These are phyloP conservation scores for Psix sp. DNA, from an alignment of 1,140 invertebrate species.

Conservation along the genomic window DNA sequence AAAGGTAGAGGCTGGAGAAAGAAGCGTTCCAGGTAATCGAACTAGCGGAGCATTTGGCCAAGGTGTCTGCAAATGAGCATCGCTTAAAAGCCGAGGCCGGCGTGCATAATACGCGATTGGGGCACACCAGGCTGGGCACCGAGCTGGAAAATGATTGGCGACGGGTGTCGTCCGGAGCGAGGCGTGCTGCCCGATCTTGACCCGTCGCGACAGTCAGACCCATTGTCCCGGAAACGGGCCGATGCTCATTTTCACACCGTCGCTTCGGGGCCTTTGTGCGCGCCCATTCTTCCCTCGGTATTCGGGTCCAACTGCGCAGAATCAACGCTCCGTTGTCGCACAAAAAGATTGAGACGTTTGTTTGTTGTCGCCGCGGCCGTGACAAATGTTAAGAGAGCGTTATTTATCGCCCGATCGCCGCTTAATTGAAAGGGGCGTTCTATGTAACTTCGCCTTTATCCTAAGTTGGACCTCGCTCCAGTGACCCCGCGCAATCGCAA, in stretches of 20 bases:
- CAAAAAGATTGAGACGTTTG: constrained; percentile 34
- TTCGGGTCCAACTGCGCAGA: constrained; percentile 39
- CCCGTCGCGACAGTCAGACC: constrained; percentile 28
- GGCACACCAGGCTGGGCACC: constrained; percentile 43
- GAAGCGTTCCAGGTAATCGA: constrained; percentile 33
- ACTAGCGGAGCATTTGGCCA: constrained; percentile 56
- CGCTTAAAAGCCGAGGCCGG: constrained; percentile 47
- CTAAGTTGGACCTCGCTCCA: constrained; percentile 11
- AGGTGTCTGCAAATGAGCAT: constrained; percentile 66
- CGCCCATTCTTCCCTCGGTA: constrained; percentile 20
- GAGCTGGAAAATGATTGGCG: constrained; percentile 62
- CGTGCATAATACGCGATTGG: constrained; percentile 28
- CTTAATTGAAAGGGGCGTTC: constrained; percentile 37
- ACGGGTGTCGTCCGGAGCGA: constrained; percentile 53
- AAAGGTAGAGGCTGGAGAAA: constrained; percentile 2
- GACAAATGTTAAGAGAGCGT: constrained; percentile 32
- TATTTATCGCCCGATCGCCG: constrained; percentile 20
- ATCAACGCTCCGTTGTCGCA: constrained; percentile 14
- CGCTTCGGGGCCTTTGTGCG: constrained; percentile 1
- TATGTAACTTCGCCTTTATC: constrained; percentile 30
- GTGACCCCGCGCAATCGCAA: constrained; percentile 9
- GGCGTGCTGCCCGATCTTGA: constrained; percentile 41
- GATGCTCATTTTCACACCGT: constrained; percentile 47
- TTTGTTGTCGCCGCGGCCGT: constrained; percentile 18
- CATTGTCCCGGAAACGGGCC: constrained; percentile 35